Conservation (phyloP, 2,113 vertebrate genomes). For the Tachycineta bicolor region DNA sequence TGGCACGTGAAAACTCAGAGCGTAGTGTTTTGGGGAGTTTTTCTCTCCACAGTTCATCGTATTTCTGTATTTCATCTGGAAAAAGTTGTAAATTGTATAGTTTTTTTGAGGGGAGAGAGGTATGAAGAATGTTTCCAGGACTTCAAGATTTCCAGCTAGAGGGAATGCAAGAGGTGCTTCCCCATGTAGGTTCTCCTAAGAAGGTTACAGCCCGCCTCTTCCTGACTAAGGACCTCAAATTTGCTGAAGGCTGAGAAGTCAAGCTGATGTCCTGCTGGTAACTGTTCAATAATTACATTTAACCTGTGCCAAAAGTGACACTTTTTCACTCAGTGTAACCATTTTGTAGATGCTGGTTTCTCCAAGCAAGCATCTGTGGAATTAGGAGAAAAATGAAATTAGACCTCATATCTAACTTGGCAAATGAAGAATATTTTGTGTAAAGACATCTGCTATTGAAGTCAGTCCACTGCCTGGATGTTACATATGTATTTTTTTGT, state of each 20-base stretch:
- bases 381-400: conserved; percentile 14
- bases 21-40: not conserved
- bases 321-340: not conserved
- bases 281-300: not conserved
- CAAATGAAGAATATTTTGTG: not conserved
- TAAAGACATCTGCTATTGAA: not conserved
- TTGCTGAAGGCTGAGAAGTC: not conserved
- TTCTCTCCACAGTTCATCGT: accelerated
- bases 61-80: not conserved
- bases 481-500: not conserved
- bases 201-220: not conserved
- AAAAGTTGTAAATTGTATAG: not conserved
- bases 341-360: not conserved
- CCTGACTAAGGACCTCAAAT: not conserved
- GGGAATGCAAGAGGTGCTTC: not conserved
- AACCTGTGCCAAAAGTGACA: not conserved
- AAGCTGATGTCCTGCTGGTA: not conserved
- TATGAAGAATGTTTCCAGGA: not conserved
- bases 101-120: not conserved
- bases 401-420: not conserved
- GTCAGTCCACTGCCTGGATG: not conserved
- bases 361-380: not conserved
- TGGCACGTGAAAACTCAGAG: not conserved
- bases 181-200: not conserved
- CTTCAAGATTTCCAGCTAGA: not conserved